Percentiles rank a stretch among this genome's conserved stretches.
Evolutionary conservation across 2,113 vertebrate genomes (phyloP).

Genomic region (Bostrychus sinensis): DNA sequence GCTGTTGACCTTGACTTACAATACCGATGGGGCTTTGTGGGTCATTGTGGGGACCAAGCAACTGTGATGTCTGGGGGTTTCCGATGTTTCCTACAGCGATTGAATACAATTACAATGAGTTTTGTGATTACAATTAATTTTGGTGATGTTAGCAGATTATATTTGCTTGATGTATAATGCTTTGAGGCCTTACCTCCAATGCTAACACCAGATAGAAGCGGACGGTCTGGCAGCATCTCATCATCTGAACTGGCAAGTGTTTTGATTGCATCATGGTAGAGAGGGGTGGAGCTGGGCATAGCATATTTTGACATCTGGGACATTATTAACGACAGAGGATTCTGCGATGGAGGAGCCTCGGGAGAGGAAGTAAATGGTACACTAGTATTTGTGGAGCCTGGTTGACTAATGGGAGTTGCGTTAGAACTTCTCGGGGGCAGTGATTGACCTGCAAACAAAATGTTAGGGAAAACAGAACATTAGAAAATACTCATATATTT

Average conservation of each 20-base stretch:
- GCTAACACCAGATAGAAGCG: constrained; percentile 87
- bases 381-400: constrained; percentile 85
- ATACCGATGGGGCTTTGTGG: constrained; percentile 92
- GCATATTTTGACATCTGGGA: constrained; percentile 99
- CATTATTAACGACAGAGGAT: constrained; percentile 97
- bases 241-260: constrained; percentile 98
- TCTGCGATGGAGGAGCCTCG: constrained; percentile 88
- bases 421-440: constrained; percentile 84
- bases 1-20: constrained; percentile 86
- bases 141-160: no score
- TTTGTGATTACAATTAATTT: no score
- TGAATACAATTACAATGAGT: no score
- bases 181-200: constrained; percentile 83
- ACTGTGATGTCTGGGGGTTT: constrained; percentile 81
- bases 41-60: constrained; percentile 84
- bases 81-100: constrained; percentile 82
- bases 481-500: not conserved
- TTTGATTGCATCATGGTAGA: constrained; percentile 99
- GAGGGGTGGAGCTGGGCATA: constrained; percentile 95
- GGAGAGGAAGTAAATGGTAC: constrained; percentile 91
- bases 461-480: not conserved
- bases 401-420: constrained; percentile 84
- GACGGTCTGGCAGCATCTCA: constrained; percentile 90
- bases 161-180: not conserved
- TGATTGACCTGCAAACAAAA: constrained; percentile 72